A percentile compares a stretch with the other conserved stretches of the same genome.
Evolutionary conservation across 2,797 vertebrate species (phyloP).

Genomic region (Lepilemur septentrionalis): DNA sequence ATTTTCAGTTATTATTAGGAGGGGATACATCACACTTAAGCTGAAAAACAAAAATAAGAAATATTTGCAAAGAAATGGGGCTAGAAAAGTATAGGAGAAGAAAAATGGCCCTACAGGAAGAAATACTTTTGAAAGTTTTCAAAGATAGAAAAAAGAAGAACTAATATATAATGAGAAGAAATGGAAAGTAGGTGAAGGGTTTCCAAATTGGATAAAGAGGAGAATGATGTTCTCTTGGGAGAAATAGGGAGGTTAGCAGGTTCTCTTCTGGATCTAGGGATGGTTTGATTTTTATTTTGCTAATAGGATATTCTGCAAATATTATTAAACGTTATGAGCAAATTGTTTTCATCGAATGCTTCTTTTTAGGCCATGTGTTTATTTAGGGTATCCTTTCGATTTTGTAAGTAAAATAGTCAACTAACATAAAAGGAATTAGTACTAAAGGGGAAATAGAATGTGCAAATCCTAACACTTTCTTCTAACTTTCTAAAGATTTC

Average conservation of each 20-base stretch:
- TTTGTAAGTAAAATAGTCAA: neutral
- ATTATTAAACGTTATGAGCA: neutral
- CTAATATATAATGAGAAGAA: neutral
- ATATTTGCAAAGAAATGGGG: neutral
- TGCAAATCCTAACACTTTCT: neutral
- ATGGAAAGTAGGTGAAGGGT: neutral
- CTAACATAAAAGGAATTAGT: neutral
- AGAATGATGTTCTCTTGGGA: neutral
- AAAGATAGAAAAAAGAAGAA: conserved; percentile 6
- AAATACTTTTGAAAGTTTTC: neutral
- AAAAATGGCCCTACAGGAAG: neutral
- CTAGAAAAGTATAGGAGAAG: neutral
- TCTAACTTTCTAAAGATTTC: neutral
- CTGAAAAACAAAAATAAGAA: neutral
- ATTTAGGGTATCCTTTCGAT: neutral
- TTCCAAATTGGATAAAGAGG: neutral
- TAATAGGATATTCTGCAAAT: neutral
- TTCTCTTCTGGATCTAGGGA: neutral
- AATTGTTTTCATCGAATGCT: neutral
- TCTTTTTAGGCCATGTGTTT: neutral
- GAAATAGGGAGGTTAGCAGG: neutral
- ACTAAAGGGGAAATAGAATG: neutral
- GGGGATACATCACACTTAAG: neutral
- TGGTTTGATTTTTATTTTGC: neutral
- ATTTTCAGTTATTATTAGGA: neutral